Evolutionary conservation across 2,888 invertebrate species (phyloP).

Genomic region (Proisotoma minuta): DNA sequence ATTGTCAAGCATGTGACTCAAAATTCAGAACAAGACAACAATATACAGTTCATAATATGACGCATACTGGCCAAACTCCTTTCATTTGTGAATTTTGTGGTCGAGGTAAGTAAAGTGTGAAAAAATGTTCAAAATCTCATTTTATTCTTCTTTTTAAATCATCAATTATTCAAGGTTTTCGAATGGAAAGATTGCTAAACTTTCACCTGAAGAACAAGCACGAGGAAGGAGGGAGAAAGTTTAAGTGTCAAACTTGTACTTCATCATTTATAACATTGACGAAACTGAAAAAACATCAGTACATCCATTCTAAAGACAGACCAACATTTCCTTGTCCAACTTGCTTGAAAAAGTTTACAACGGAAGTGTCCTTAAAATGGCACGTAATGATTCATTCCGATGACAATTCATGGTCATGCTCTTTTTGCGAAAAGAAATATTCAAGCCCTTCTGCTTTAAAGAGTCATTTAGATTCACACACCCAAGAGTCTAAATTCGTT

Average conservation of each 20-base stretch:
- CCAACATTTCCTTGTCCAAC: not conserved
- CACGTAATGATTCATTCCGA: not conserved
- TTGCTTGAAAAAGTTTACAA: not conserved
- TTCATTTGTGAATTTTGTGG: slow-evolving; percentile 6
- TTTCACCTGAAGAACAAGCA: slow-evolving; percentile 28
- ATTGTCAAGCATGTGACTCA: not conserved
- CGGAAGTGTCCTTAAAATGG: not conserved
- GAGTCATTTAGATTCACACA: not conserved
- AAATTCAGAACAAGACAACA: not conserved
- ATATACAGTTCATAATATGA: not conserved
- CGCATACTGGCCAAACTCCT: not conserved
- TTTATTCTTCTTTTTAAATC: not conserved
- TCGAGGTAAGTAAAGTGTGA: not conserved
- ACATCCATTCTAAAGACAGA: not conserved
- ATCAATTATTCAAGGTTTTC: slow-evolving; percentile 11
- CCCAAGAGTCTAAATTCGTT: not conserved
- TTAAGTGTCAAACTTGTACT: slow-evolving; percentile 17
- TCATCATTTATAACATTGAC: slow-evolving; percentile 20
- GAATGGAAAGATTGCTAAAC: slow-evolving; percentile 12
- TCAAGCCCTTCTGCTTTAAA: not conserved
- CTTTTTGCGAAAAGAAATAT: not conserved
- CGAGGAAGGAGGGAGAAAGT: slow-evolving; percentile 11
- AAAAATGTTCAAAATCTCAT: not conserved
- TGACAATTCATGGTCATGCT: not conserved
- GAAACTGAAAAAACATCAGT: slow-evolving; percentile 11